These are phyloP conservation scores for Venusia cambrica DNA, from an alignment of 2,888 invertebrate species.

Conservation along the genomic window DNA sequence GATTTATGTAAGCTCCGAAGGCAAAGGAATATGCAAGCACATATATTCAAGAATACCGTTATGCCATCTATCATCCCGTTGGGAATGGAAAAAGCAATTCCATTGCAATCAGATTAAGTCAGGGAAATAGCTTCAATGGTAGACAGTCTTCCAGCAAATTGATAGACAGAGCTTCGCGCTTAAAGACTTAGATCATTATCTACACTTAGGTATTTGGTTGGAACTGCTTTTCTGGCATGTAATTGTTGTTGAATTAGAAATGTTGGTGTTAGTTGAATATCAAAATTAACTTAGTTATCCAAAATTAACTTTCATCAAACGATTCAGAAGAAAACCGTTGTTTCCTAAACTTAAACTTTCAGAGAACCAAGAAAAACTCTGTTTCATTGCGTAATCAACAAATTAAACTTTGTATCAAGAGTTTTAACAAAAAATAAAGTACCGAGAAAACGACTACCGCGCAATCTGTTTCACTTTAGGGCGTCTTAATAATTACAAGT, in stretches of 20 bases:
- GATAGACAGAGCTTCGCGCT: conserved; percentile 16
- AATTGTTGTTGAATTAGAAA: too few relatives aligned
- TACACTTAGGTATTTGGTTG: conserved; percentile 7
- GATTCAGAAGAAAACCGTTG: too few relatives aligned
- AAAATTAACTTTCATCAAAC: too few relatives aligned
- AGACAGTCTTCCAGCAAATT: conserved; percentile 20
- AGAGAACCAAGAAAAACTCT: conserved; percentile 24
- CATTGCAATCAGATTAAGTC: conserved; percentile 24
- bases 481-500: conserved; percentile 81
- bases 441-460: conserved; percentile 57
- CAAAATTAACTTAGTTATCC: too few relatives aligned
- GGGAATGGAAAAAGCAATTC: conserved; percentile 27
- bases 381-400: conserved; percentile 41
- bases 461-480: conserved; percentile 81
- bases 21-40: conserved; percentile 22
- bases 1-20: conserved; percentile 11
- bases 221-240: too few relatives aligned
- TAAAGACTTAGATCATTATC: conserved; percentile 17
- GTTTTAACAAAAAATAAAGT: conserved; percentile 55
- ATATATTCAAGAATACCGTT: conserved; percentile 23
- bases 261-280: too few relatives aligned
- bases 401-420: conserved; percentile 47
- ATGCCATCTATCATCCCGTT: conserved; percentile 27
- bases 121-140: conserved; percentile 19
- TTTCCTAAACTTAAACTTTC: conserved; percentile 5